Conservation (phyloP, 2,888 invertebrate species). For the Napeogenes sylphis region DNA sequence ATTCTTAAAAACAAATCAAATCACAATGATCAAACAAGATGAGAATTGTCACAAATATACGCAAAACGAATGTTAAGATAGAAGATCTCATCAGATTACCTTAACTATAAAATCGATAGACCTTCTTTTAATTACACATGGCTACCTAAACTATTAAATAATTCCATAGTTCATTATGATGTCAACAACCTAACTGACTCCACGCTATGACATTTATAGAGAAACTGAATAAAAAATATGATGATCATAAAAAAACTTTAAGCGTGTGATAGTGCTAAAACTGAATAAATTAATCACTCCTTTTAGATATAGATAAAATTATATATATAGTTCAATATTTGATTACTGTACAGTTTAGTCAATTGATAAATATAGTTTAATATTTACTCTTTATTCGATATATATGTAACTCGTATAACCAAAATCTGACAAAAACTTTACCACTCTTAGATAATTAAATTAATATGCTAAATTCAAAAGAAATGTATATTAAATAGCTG, state of each 20-base stretch:
- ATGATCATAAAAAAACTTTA: slow-evolving; percentile 59
- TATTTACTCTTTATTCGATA: no score
- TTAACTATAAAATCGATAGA: background rate
- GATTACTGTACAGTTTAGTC: background rate
- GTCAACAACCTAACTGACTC: slow-evolving; percentile 25
- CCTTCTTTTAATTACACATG: background rate
- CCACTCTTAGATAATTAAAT: no score
- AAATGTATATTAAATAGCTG: background rate
- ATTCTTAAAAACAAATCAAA: no score
- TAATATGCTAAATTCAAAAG: no score
- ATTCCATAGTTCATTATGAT: slow-evolving; percentile 21
- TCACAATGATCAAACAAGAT: no score
- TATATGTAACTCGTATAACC: no score
- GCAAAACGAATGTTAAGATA: no score
- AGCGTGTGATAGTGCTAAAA: slow-evolving; percentile 72
- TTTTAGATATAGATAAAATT: background rate
- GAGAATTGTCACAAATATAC: no score
- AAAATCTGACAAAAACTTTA: no score
- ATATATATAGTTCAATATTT: background rate
- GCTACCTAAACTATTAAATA: slow-evolving; percentile 13
- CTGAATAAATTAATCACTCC: slow-evolving; percentile 24
- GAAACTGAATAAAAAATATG: slow-evolving; percentile 71
- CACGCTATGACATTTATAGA: slow-evolving; percentile 69
- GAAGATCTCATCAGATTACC: no score
- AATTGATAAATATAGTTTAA: no score